Evolutionary conservation across 2,797 vertebrate genomes (phyloP), one percentile per base, ranked within the genome.

Genomic region (Phyllotis vaccarum): DNA sequence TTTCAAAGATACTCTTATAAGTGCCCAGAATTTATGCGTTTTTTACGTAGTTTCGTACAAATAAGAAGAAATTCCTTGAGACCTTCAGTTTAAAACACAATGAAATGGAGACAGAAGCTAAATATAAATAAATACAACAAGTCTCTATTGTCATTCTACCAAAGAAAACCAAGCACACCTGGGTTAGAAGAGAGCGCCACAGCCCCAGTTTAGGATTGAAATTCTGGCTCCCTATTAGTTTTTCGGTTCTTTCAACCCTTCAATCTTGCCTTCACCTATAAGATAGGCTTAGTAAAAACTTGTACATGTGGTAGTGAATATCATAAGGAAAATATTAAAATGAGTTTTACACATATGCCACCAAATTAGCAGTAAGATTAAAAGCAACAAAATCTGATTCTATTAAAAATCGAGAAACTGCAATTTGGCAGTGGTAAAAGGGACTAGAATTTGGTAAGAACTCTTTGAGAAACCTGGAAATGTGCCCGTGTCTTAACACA

Each of bases 311-410:
- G 14, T 29, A 86, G 87, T 80, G 27, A 62, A 74, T 37, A 40
- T 90, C 66, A 90, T 60, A 85, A 90, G 2, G 29, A 68, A 62
- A 90, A 87, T 7, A 81, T 85, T 82, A 64, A 86, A 79, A 70
- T 62, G 37, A 37, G 89, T 80, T 93, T 72, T 66, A 78, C 9
- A 4, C 21, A 40, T 54, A 90, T 7, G 29, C 72, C 86, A 92
- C 81, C 34, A 76, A 75, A 87, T 95, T 60, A 96, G 66, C n/a
- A 89, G 12, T n/a, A 95, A 92, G 40, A 80, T 68, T 88, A 85
- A 80, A 90, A 86, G 43, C n/a, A 82, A 72, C 34, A 92, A 89
- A 64, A 90, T 93, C 6, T 68, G 49, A 89, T 70, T 83, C 37
- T 80, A 78, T 16, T 70, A 31, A 93, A 94, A 93, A 82, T 66